phyloP scores from a whole-genome alignment of 2,888 invertebrate species.

The Pomacea canaliculata region DNA sequence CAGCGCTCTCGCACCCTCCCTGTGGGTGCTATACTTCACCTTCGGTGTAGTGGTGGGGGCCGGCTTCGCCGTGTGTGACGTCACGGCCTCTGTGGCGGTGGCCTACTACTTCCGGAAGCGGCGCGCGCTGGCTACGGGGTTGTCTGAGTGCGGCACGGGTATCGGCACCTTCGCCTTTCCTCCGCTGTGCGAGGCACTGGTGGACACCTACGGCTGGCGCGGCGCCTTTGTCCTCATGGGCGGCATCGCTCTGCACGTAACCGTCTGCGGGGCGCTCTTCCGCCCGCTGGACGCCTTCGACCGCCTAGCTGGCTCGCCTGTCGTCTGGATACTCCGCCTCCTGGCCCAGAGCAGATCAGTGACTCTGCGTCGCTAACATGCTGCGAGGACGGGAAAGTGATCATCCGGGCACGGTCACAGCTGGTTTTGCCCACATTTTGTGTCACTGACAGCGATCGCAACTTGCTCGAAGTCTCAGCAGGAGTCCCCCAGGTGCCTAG shows the following conservation, averaged over 20 bases:
- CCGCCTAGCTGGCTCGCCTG: conserved; percentile 34
- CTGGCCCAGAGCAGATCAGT: conserved; percentile 25
- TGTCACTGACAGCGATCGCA: conserved; percentile 19
- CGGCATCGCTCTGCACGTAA: conserved; percentile 63
- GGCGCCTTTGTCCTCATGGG: conserved; percentile 66
- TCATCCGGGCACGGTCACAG: conserved; percentile 73
- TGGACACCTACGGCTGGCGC: conserved; percentile 64
- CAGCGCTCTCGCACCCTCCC: conserved; percentile 59
- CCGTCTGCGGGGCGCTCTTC: conserved; percentile 64
- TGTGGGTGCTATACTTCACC: conserved; percentile 64
- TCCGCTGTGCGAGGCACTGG: conserved; percentile 63
- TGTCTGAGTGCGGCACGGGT: conserved; percentile 69
- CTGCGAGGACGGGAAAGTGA: conserved; percentile 25
- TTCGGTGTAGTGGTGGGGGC: conserved; percentile 67
- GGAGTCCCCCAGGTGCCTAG: conserved; percentile 10
- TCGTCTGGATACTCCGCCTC: conserved; percentile 43
- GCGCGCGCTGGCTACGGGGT: conserved; percentile 68
- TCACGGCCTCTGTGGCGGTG: conserved; percentile 67
- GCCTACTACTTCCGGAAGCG: conserved; percentile 69
- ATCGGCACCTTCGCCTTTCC: conserved; percentile 68
- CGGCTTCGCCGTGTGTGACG: conserved; percentile 68
- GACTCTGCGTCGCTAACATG: conserved; percentile 3
- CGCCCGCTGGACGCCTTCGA: conserved; percentile 62
- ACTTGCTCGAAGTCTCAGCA: neutral
- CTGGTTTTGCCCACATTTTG: conserved; percentile 88